Percentiles rank a stretch among this genome's conserved stretches.
Conservation (phyloP, 1,140 invertebrate genomes). For the Heliothis virescens region DNA sequence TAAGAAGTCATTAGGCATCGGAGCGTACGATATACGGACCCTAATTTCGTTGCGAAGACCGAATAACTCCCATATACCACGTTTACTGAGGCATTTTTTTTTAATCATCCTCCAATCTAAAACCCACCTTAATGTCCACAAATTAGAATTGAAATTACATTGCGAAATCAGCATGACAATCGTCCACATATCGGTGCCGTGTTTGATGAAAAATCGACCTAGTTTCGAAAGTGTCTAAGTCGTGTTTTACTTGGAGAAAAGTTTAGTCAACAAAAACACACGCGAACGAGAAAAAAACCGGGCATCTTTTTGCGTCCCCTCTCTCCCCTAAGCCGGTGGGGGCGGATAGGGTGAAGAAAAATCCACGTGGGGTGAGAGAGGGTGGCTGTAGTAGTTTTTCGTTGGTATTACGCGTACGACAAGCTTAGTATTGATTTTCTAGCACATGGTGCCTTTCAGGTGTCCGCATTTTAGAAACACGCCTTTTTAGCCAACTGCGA, state of each 20-base stretch:
- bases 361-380: constrained; percentile 64
- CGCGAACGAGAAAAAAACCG: constrained; percentile 62
- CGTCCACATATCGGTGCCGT: constrained; percentile 57
- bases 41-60: constrained; percentile 64
- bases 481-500: not conserved
- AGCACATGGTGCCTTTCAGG: constrained; percentile 63
- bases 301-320: constrained; percentile 67
- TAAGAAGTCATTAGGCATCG: constrained; percentile 70
- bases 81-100: constrained; percentile 62
- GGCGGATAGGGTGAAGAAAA: constrained; percentile 69
- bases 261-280: constrained; percentile 67
- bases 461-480: constrained; percentile 50
- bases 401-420: constrained; percentile 67
- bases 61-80: constrained; percentile 65
- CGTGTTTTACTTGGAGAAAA: constrained; percentile 4
- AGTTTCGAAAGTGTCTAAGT: not conserved
- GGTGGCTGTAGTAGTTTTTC: constrained; percentile 67
- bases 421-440: constrained; percentile 68
- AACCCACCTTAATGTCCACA: constrained; percentile 8
- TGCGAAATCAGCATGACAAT: constrained; percentile 53
- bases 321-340: constrained; percentile 59
- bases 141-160: constrained; percentile 33
- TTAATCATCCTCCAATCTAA: constrained; percentile 37
- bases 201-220: not conserved
- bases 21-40: constrained; percentile 57